Conservation (phyloP, 1,140 invertebrate genomes). For the Apocrypta bakeri region DNA sequence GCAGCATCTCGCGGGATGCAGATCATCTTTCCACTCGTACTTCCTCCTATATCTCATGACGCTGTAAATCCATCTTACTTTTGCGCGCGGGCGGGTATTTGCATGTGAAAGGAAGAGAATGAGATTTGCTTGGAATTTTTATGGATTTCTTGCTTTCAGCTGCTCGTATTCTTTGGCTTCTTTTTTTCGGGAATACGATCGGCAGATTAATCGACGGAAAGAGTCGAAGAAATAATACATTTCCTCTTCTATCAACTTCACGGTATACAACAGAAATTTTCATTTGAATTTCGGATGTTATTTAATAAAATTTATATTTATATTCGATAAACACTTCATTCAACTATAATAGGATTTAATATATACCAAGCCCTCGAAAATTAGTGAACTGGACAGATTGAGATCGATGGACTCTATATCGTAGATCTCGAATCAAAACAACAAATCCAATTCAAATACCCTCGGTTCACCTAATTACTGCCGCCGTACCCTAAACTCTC, state of each 20-base stretch:
- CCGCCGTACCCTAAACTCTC: neutral
- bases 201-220: slow-evolving; percentile 11
- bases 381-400: neutral
- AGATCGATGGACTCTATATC: neutral
- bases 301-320: too few species aligned
- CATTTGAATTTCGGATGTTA: too few species aligned
- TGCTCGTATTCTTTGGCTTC: neutral
- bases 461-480: neutral
- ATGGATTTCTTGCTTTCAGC: neutral
- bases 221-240: neutral
- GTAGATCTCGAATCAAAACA: neutral
- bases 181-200: slow-evolving; percentile 17
- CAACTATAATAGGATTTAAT: too few species aligned
- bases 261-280: too few species aligned
- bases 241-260: too few species aligned
- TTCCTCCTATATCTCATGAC: slow-evolving; percentile 33
- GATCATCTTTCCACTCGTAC: slow-evolving; percentile 43
- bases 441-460: neutral
- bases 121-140: slow-evolving; percentile 43
- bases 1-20: neutral
- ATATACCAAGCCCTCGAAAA: neutral
- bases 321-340: too few species aligned
- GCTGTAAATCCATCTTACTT: slow-evolving; percentile 38
- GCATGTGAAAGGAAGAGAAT: slow-evolving; percentile 46
- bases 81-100: slow-evolving; percentile 4